Conservation (phyloP, 2,797 vertebrate genomes). For the Acrossocheilus wenchowensis region DNA sequence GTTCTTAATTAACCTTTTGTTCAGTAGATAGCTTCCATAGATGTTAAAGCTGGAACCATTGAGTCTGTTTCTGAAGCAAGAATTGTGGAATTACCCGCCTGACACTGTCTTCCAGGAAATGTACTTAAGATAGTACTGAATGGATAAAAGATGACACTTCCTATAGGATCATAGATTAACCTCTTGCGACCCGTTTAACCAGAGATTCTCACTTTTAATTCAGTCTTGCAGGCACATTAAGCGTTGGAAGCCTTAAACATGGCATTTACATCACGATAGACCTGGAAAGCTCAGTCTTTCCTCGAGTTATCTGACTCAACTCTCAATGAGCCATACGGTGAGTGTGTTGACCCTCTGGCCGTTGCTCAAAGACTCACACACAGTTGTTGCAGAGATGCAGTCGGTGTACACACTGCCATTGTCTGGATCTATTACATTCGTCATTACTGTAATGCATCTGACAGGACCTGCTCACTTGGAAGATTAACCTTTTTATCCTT, state of each 20-base stretch:
- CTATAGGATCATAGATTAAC: neutral
- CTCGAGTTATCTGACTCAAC: slow-evolving; percentile 25
- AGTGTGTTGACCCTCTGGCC: slow-evolving; percentile 46
- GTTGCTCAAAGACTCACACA: slow-evolving; percentile 38
- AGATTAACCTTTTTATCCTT: slow-evolving; percentile 72
- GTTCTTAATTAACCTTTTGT: neutral
- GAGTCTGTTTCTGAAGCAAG: neutral
- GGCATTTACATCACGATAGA: slow-evolving; percentile 30
- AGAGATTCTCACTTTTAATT: neutral
- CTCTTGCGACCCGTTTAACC: neutral
- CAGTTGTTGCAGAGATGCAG: slow-evolving; percentile 41
- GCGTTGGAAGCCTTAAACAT: neutral
- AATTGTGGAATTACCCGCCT: neutral
- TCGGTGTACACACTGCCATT: slow-evolving; percentile 49
- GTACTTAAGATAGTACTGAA: neutral
- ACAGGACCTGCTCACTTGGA: slow-evolving; percentile 72
- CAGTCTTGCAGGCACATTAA: slow-evolving; percentile 23
- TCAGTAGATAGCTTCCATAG: neutral
- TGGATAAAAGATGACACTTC: neutral
- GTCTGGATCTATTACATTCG: slow-evolving; percentile 50
- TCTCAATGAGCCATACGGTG: slow-evolving; percentile 49
- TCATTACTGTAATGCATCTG: slow-evolving; percentile 68
- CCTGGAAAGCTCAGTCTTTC: slow-evolving; percentile 11
- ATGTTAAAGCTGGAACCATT: no score
- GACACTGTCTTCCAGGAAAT: neutral